A percentile compares a stretch with the other conserved stretches of the same genome.
phyloP scores from a whole-genome alignment of 1,140 invertebrate species.

The Drosophila biarmipes region DNA sequence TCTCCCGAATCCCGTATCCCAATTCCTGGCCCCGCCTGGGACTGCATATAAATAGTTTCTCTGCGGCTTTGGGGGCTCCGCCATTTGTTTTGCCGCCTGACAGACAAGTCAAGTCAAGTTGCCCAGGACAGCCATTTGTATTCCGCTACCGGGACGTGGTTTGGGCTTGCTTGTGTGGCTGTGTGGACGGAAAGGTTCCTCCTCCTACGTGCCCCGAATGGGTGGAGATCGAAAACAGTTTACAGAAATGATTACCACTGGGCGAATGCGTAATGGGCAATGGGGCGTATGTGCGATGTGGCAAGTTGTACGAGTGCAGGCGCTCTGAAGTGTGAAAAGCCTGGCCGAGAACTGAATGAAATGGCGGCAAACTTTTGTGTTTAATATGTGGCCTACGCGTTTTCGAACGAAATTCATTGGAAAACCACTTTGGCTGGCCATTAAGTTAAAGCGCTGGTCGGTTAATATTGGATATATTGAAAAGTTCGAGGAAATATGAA shows the following conservation, averaged over 20 bases:
- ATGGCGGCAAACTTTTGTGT: constrained; percentile 29
- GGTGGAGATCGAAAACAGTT: constrained; percentile 74
- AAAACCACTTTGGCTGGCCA: neutral
- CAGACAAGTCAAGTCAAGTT: constrained; percentile 68
- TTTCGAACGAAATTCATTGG: constrained; percentile 26
- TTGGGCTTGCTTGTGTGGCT: constrained; percentile 7
- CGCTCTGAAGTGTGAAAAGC: constrained; percentile 42
- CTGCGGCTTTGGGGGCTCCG: constrained; percentile 32
- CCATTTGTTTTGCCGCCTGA: constrained; percentile 70
- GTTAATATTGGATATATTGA: constrained; percentile 9
- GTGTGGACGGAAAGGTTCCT: constrained; percentile 42
- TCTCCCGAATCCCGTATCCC: constrained; percentile 7
- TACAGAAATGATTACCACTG: constrained; percentile 75
- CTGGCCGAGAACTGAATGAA: constrained; percentile 38
- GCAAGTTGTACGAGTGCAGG: constrained; percentile 32
- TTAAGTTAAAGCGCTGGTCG: neutral
- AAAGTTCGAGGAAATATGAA: constrained; percentile 1
- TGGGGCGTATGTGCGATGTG: constrained; percentile 69
- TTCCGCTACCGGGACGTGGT: constrained; percentile 12
- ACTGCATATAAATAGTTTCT: constrained; percentile 71
- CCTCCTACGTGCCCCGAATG: constrained; percentile 46
- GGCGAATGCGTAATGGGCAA: constrained; percentile 75
- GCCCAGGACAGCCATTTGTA: constrained; percentile 32
- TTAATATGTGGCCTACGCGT: constrained; percentile 26
- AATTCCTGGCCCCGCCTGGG: constrained; percentile 8